Evolutionary conservation across 2,888 invertebrate genomes (phyloP).

Genomic region (Ichneumoninae sp.): DNA sequence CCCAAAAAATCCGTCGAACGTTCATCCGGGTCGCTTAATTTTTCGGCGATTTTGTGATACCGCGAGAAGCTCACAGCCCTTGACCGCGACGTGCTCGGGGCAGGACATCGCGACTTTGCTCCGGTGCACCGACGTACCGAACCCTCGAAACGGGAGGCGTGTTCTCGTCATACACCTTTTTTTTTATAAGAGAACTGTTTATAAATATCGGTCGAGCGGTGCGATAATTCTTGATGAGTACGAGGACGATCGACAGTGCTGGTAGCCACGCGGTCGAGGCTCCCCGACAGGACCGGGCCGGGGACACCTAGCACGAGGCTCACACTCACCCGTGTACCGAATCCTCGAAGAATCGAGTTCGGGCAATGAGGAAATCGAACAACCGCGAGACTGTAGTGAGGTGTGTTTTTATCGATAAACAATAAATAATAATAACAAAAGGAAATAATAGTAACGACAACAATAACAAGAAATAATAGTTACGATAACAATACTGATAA

Average conservation of each 20-base stretch:
- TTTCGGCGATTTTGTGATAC: not conserved
- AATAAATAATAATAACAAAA: not conserved
- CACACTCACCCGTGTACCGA: not conserved
- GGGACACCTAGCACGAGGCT: conserved; percentile 74
- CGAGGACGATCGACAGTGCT: conserved; percentile 71
- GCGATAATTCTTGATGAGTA: conserved; percentile 73
- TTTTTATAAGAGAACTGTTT: not conserved
- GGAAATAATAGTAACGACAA: not conserved
- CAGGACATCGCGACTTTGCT: not conserved
- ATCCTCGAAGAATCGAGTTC: conserved; percentile 5
- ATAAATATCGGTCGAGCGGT: not conserved
- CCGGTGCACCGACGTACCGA: no score
- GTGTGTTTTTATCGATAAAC: conserved; percentile 26
- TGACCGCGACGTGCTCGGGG: not conserved
- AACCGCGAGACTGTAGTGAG: conserved; percentile 38
- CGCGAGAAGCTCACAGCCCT: not conserved
- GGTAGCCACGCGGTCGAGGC: conserved; percentile 74
- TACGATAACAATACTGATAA: not conserved
- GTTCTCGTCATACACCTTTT: not conserved
- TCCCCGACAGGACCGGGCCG: conserved; percentile 67
- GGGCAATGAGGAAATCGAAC: conserved; percentile 37
- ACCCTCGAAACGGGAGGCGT: not conserved
- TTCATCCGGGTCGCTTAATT: not conserved
- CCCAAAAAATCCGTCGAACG: no score
- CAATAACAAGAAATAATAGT: not conserved